phyloP scores from a whole-genome alignment of 35 echinoderm and acorn worm species.

The Acanthaster planci region DNA sequence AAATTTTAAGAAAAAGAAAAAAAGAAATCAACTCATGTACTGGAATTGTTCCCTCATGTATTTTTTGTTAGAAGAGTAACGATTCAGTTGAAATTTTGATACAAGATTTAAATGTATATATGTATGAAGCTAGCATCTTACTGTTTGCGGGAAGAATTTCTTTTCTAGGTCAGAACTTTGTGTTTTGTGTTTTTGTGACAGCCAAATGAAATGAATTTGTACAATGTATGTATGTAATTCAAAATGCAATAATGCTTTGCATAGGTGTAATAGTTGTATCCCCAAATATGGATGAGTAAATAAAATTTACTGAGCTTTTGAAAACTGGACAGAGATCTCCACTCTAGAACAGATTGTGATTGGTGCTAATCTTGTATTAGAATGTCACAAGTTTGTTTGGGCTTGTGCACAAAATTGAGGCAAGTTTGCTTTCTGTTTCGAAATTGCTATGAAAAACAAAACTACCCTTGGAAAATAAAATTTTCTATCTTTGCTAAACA shows the following conservation, averaged over 20 bases:
- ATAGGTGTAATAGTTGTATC: conserved; percentile 22
- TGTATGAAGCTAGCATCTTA: conserved; percentile 7
- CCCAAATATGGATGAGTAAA: conserved; percentile 16
- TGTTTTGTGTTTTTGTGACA: conserved; percentile 5
- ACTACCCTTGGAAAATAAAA: no score
- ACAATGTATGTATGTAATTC: conserved; percentile 25
- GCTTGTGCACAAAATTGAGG: no score
- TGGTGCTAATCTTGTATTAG: no score
- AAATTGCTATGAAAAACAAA: no score
- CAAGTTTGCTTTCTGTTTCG: no score
- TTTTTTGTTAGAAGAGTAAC: not conserved
- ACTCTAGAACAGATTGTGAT: no score
- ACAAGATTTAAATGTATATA: not conserved
- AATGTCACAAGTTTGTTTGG: no score
- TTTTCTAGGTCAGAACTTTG: not conserved
- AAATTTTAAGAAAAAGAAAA: not conserved
- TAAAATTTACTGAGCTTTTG: conserved; percentile 23
- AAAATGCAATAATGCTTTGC: conserved; percentile 16
- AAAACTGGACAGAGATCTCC: not conserved
- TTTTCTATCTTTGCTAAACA: no score
- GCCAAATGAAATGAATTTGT: conserved; percentile 13
- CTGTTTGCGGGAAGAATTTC: not conserved
- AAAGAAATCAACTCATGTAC: conserved; percentile 23
- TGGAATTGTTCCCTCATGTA: not conserved
- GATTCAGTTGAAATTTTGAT: not conserved